phyloP scores from a whole-genome alignment of 2,113 vertebrate species.

The Cinclus cinclus region DNA sequence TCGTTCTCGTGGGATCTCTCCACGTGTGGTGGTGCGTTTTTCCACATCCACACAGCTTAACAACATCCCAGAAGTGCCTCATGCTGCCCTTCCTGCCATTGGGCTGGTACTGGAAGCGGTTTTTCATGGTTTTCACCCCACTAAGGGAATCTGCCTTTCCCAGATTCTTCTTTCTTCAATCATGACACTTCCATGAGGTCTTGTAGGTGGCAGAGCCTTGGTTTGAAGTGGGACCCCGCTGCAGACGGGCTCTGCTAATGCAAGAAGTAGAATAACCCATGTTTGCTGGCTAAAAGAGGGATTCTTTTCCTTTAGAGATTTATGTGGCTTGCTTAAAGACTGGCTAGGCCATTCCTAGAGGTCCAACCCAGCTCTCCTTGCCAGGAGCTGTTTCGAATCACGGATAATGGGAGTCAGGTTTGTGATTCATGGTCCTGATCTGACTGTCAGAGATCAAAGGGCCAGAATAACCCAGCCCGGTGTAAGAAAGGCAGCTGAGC shows the following conservation, averaged over 20 bases:
- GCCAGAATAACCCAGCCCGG: neutral
- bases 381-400: neutral
- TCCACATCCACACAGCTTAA: accelerated
- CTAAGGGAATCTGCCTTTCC: neutral
- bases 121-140: neutral
- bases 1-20: neutral
- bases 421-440: neutral
- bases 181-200: neutral
- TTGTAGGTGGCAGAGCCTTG: neutral
- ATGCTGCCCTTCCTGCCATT: accelerated
- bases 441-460: neutral
- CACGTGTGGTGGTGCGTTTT: accelerated
- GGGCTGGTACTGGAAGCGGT: neutral
- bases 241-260: neutral
- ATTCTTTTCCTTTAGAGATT: neutral
- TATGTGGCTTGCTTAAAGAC: neutral
- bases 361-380: neutral
- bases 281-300: neutral
- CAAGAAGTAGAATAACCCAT: accelerated
- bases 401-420: neutral
- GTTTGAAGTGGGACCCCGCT: neutral
- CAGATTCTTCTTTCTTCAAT: neutral
- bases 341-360: neutral
- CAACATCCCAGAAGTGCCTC: neutral
- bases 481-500: neutral